Conservation (phyloP, 2,113 vertebrate genomes). For the Poecilia latipinna region DNA sequence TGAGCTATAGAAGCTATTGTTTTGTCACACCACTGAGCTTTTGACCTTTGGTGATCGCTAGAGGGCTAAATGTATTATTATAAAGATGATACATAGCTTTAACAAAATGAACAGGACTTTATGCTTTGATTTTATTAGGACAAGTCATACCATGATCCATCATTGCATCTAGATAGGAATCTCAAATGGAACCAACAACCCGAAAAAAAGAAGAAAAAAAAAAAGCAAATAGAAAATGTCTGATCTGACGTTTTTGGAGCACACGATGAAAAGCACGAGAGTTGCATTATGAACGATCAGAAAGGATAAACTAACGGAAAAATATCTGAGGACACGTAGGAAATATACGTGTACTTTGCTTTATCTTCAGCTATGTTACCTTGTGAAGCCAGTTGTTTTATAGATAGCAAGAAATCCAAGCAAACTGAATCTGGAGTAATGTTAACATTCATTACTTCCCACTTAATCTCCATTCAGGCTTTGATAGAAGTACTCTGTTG, state of each 20-base stretch:
- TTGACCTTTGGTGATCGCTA: not conserved
- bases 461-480: too few relatives aligned
- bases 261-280: not conserved
- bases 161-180: slow-evolving; percentile 40
- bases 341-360: too few relatives aligned
- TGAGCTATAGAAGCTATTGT: not conserved
- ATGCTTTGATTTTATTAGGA: slow-evolving; percentile 4
- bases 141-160: slow-evolving; percentile 1
- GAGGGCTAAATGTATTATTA: not conserved
- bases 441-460: too few relatives aligned
- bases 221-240: slow-evolving; percentile 5
- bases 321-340: not conserved
- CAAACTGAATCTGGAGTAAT: too few relatives aligned
- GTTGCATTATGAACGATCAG: not conserved
- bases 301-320: slow-evolving; percentile 4
- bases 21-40: not conserved
- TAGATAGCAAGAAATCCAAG: too few relatives aligned
- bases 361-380: too few relatives aligned
- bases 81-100: slow-evolving; percentile 5
- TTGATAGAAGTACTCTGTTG: too few relatives aligned
- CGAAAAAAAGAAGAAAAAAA: too few relatives aligned
- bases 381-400: too few relatives aligned
- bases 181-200: slow-evolving; percentile 12
- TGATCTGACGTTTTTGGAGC: slow-evolving; percentile 1
- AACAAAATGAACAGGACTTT: slow-evolving; percentile 10